These are phyloP conservation scores for Patella caerulea DNA, from an alignment of 2,888 invertebrate species.

Conservation along the genomic window DNA sequence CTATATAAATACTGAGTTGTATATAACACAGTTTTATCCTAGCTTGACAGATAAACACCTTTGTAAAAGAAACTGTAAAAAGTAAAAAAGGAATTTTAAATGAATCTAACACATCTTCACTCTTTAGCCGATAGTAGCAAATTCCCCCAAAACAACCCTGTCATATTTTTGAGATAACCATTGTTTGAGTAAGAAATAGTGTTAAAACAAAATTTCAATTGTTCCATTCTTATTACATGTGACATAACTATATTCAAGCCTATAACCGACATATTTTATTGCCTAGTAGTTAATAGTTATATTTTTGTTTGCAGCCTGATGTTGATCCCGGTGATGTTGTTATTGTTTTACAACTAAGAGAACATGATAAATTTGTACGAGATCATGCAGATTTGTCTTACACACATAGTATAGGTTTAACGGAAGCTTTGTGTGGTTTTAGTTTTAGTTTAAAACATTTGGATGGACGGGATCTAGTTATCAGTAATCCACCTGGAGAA, in stretches of 20 bases:
- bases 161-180: not conserved
- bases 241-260: not conserved
- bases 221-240: not conserved
- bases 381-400: constrained; percentile 80
- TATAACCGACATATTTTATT: constrained; percentile 10
- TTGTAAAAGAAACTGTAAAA: no score
- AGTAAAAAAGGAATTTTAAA: no score
- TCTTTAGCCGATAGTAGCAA: no score
- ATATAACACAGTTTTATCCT: no score
- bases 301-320: constrained; percentile 77
- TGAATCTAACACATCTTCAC: no score
- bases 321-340: constrained; percentile 91
- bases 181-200: not conserved
- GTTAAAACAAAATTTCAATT: not conserved
- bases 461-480: constrained; percentile 86
- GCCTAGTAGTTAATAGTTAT: no score
- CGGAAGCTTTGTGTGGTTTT: constrained; percentile 93
- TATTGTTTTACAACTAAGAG: constrained; percentile 85
- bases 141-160: no score
- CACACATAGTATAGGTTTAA: constrained; percentile 83
- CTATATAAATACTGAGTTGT: no score
- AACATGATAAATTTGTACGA: constrained; percentile 85
- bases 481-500: constrained; percentile 84
- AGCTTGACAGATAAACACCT: no score
- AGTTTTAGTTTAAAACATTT: constrained; percentile 87